Evolutionary conservation across 2,888 invertebrate species (phyloP).

Genomic region (Acleris cristana): DNA sequence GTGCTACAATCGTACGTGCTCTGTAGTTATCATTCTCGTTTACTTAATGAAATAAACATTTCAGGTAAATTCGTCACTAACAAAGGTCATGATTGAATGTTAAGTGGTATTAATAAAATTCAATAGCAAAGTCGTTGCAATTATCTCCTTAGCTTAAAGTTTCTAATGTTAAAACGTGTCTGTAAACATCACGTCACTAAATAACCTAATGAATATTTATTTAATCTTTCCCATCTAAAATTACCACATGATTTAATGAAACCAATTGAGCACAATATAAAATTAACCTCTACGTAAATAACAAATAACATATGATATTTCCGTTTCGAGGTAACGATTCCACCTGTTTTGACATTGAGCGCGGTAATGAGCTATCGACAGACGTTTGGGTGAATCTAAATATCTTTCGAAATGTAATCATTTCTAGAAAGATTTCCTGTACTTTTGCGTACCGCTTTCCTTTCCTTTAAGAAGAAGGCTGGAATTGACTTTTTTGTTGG

Average conservation of each 20-base stretch:
- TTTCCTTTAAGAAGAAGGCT: background rate
- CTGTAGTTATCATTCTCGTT: too few relatives aligned
- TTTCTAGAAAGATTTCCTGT: too few relatives aligned
- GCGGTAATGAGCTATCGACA: constrained; percentile 5
- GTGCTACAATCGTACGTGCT: too few relatives aligned
- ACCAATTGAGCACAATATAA: constrained; percentile 28
- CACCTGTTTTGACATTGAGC: constrained; percentile 61
- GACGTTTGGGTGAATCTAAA: constrained; percentile 13
- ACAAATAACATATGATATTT: constrained; percentile 19
- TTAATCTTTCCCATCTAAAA: constrained; percentile 17
- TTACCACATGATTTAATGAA: constrained; percentile 27
- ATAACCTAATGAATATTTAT: background rate
- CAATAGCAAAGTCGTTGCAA: too few relatives aligned
- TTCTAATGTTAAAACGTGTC: too few relatives aligned
- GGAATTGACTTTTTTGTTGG: background rate
- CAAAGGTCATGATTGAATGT: too few relatives aligned
- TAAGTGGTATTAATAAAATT: too few relatives aligned
- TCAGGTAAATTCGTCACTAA: too few relatives aligned
- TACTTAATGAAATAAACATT: too few relatives aligned
- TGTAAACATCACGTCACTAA: background rate
- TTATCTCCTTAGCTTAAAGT: too few relatives aligned
- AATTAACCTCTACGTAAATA: constrained; percentile 23
- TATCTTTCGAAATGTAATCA: background rate
- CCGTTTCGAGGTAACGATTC: constrained; percentile 41
- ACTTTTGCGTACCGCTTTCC: too few relatives aligned